Conservation (phyloP, 2,888 invertebrate species). For the Drosophila suboccidentalis region DNA sequence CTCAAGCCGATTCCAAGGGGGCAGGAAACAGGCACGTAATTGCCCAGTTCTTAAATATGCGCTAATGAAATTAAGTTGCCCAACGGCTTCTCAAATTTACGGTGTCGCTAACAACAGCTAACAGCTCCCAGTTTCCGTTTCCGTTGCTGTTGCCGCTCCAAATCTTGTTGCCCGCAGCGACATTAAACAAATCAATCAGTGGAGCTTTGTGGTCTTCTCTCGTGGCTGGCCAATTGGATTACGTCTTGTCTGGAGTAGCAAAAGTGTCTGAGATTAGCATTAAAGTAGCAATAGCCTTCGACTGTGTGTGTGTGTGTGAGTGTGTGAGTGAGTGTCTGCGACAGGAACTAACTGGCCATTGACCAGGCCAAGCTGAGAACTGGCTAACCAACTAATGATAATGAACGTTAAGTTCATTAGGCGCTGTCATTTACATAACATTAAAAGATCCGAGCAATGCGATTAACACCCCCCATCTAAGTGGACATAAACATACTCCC, state of each 20-base stretch:
- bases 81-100: conserved; percentile 54
- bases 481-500: conserved; percentile 43
- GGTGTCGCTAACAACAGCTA: conserved; percentile 45
- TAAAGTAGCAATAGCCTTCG: conserved; percentile 58
- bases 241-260: conserved; percentile 57
- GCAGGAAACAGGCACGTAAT: conserved; percentile 38
- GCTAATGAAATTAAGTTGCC: conserved; percentile 77
- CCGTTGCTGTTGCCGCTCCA: not conserved
- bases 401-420: conserved; percentile 82
- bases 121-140: conserved; percentile 28
- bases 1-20: not conserved
- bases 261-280: conserved; percentile 73
- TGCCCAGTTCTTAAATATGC: conserved; percentile 63
- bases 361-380: conserved; percentile 32
- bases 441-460: conserved; percentile 67
- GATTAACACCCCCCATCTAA: conserved; percentile 38
- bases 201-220: conserved; percentile 59
- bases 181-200: conserved; percentile 81
- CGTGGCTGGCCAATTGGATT: conserved; percentile 49
- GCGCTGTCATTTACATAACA: conserved; percentile 81
- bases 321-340: conserved; percentile 1
- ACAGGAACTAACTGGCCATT: conserved; percentile 58
- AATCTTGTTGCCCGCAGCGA: conserved; percentile 51
- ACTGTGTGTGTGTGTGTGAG: conserved; percentile 17
- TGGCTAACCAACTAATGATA: conserved; percentile 74